These are phyloP conservation scores for Myripristis murdjan DNA, from an alignment of 2,797 vertebrate genomes.

Conservation along the genomic window DNA sequence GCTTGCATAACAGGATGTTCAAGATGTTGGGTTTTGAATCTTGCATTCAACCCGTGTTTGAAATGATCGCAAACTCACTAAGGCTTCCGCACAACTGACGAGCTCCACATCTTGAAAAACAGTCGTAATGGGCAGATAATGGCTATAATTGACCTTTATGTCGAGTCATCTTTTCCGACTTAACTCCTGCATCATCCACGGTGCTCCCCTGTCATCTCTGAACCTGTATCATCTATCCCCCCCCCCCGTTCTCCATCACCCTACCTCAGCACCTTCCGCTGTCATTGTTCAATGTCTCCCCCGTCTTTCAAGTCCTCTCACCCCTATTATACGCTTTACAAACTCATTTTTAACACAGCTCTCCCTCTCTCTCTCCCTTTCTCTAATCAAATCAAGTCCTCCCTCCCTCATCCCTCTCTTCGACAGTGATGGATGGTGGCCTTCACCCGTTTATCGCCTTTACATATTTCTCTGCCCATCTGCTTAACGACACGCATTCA, in stretches of 20 bases:
- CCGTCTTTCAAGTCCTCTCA: background rate
- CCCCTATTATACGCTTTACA: constrained; percentile 27
- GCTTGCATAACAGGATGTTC: no score
- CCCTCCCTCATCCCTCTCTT: constrained; percentile 57
- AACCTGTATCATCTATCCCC: background rate
- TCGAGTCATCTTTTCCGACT: background rate
- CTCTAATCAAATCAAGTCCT: constrained; percentile 70
- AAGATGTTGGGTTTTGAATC: no score
- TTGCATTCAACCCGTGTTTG: no score
- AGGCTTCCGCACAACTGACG: no score
- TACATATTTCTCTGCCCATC: constrained; percentile 80
- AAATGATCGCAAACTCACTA: no score
- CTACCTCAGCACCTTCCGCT: constrained; percentile 23
- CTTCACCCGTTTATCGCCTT: constrained; percentile 79
- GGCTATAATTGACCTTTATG: background rate
- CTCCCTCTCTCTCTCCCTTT: constrained; percentile 23
- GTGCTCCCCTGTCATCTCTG: no score
- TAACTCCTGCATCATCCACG: background rate
- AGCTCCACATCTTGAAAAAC: background rate
- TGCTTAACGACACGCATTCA: constrained; percentile 71
- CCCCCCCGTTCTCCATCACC: background rate
- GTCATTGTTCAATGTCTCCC: constrained; percentile 9
- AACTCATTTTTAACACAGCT: constrained; percentile 57
- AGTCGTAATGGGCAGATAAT: background rate
- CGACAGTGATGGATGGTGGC: constrained; percentile 77